These are phyloP conservation scores for Sebastes ruberrimus DNA, from an alignment of 2,797 vertebrate genomes.

Conservation along the genomic window DNA sequence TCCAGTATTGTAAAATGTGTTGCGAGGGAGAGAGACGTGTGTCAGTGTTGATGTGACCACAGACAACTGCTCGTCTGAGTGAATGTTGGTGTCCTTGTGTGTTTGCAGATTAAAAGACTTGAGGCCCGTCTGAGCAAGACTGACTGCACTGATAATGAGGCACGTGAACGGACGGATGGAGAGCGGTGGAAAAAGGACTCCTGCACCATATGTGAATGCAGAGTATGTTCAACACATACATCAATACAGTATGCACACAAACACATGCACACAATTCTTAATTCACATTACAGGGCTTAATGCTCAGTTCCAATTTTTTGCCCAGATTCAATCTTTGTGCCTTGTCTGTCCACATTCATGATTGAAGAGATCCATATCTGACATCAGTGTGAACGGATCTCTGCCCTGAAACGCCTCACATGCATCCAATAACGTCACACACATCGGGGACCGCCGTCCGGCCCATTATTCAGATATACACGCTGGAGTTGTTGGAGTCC, in stretches of 20 bases:
- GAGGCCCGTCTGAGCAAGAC: conserved; percentile 91
- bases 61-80: neutral
- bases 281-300: neutral
- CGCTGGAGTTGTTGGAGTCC: too few relatives aligned
- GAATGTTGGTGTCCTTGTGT: neutral
- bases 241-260: neutral
- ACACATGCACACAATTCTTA: neutral
- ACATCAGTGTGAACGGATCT: too few relatives aligned
- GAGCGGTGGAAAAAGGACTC: conserved; percentile 90
- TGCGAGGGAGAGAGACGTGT: neutral
- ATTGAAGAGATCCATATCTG: too few relatives aligned
- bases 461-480: too few relatives aligned
- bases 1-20: neutral
- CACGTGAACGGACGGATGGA: conserved; percentile 82
- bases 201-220: conserved; percentile 93
- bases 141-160: conserved; percentile 89
- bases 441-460: too few relatives aligned
- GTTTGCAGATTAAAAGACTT: conserved; percentile 92
- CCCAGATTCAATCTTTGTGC: too few relatives aligned
- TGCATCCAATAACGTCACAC: too few relatives aligned
- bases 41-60: neutral
- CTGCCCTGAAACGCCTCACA: too few relatives aligned
- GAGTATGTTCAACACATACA: conserved; percentile 79
- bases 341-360: too few relatives aligned
- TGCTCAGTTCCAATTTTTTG: neutral